These are phyloP conservation scores for Valencia hispanica DNA, from an alignment of 2,797 vertebrate genomes.

Conservation along the genomic window DNA sequence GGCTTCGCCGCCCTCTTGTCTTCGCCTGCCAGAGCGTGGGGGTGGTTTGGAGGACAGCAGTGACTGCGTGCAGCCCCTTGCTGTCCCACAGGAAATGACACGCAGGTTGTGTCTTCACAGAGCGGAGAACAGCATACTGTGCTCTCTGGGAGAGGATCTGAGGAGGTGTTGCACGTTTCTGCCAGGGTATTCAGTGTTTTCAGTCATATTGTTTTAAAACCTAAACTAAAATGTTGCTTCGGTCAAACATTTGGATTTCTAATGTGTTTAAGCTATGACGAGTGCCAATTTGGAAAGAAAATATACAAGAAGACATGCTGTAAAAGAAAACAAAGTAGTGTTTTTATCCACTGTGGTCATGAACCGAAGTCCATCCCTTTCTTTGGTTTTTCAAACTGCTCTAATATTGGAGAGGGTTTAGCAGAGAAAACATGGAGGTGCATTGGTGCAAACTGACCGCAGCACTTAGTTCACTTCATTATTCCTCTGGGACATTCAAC, in stretches of 20 bases:
- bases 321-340: constrained; percentile 15
- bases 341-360: constrained; percentile 4
- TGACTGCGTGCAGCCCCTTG: constrained; percentile 54
- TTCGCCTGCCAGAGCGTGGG: constrained; percentile 70
- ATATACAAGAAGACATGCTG: constrained; percentile 6
- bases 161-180: constrained; percentile 37
- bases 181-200: constrained; percentile 22
- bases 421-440: constrained; percentile 30
- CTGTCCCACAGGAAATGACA: constrained; percentile 76
- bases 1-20: constrained; percentile 69
- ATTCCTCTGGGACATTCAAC: constrained; percentile 63
- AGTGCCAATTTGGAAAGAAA: constrained; percentile 8
- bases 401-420: constrained; percentile 42
- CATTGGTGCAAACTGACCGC: constrained; percentile 48
- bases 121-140: constrained; percentile 39
- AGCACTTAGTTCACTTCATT: constrained; percentile 51
- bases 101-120: constrained; percentile 51
- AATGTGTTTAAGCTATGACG: background rate
- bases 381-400: constrained; percentile 38
- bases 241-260: background rate
- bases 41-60: constrained; percentile 35
- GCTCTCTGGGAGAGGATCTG: constrained; percentile 40
- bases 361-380: constrained; percentile 13
- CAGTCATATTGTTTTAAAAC: constrained; percentile 13
- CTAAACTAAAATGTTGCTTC: constrained; percentile 13